phyloP scores from a whole-genome alignment of 2,113 vertebrate species.

The Pomatorhinus ruficollis region DNA sequence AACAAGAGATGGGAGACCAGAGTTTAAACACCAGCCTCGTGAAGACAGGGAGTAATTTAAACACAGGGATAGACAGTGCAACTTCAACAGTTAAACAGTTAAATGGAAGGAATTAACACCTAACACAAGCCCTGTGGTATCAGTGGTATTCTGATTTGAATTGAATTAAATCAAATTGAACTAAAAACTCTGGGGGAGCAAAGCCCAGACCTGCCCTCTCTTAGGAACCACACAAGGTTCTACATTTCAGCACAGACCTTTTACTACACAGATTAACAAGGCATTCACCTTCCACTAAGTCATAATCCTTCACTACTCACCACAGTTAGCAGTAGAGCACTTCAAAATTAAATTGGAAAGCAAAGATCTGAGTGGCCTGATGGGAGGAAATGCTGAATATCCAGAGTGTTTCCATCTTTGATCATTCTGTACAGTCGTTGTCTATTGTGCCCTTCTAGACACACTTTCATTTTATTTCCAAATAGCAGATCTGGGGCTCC shows the following conservation, averaged over 20 bases:
- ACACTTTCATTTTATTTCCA: not conserved
- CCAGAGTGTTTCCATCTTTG: fast-evolving
- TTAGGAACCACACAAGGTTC: not conserved
- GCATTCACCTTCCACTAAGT: not conserved
- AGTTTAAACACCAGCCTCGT: not conserved
- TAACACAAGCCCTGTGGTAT: too few species aligned
- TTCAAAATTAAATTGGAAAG: not conserved
- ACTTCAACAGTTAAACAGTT: not conserved
- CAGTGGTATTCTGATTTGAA: too few species aligned
- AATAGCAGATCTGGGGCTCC: fast-evolving
- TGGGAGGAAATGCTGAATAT: not conserved
- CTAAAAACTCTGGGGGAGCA: fast-evolving
- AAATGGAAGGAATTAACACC: fast-evolving
- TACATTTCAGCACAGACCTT: not conserved
- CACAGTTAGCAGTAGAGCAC: not conserved
- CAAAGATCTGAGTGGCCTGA: not conserved
- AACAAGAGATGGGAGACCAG: not conserved
- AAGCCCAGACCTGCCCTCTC: not conserved
- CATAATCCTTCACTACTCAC: not conserved
- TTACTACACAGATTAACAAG: not conserved
- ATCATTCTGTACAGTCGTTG: fast-evolving
- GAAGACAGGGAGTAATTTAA: not conserved
- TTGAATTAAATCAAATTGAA: too few species aligned
- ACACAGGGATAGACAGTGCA: not conserved
- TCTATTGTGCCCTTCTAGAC: too few species aligned